Percentiles rank a stretch among this genome's conserved stretches.
Conservation (phyloP, 2,797 vertebrate species). For the Acestrorhynchus altus region DNA sequence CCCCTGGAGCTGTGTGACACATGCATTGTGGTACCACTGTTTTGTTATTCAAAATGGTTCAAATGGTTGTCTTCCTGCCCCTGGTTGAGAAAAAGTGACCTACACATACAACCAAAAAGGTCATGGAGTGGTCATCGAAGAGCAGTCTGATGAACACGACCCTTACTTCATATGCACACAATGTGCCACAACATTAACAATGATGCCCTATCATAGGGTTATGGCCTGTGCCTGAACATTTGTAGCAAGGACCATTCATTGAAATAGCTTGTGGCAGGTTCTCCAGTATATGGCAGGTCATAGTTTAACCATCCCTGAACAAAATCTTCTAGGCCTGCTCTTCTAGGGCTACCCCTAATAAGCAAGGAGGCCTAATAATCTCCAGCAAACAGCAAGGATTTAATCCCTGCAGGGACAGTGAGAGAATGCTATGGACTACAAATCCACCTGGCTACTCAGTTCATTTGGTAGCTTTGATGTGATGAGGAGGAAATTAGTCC, state of each 20-base stretch:
- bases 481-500: background rate
- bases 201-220: too few relatives aligned
- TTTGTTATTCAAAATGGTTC: too few relatives aligned
- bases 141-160: background rate
- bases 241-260: background rate
- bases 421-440: background rate
- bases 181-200: too few relatives aligned
- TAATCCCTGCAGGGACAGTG: background rate
- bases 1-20: too few relatives aligned
- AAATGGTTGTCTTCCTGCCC: too few relatives aligned
- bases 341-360: background rate
- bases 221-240: too few relatives aligned
- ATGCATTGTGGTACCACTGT: too few relatives aligned
- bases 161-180: background rate
- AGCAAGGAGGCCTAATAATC: slow-evolving; percentile 17
- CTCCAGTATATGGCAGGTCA: background rate
- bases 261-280: too few relatives aligned
- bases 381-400: background rate
- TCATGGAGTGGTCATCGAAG: background rate
- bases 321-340: background rate
- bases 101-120: too few relatives aligned
- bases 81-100: too few relatives aligned
- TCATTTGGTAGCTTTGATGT: background rate
- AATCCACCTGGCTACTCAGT: background rate
- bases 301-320: background rate